Evolutionary conservation across 2,113 vertebrate species (phyloP).

Genomic region (Hypanus sabinus): DNA sequence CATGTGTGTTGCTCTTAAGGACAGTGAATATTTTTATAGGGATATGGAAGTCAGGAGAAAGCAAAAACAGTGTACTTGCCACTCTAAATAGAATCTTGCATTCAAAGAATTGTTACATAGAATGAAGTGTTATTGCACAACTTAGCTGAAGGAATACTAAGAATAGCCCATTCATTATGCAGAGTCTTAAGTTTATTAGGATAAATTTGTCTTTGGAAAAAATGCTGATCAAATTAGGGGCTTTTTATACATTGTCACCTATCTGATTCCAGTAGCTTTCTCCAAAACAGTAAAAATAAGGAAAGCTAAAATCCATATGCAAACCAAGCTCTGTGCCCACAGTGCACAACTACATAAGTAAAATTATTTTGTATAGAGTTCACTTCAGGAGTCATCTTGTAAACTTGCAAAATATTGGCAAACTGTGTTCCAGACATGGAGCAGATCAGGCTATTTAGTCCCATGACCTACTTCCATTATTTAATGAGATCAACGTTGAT

Average conservation of each 20-base stretch:
- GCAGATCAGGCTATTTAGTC: no score
- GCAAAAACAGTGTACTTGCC: not conserved
- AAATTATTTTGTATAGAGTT: not conserved
- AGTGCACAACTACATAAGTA: not conserved
- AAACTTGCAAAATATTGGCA: not conserved
- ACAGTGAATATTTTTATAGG: not conserved
- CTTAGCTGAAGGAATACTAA: not conserved
- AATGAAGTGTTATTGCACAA: not conserved
- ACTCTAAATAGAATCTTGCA: not conserved
- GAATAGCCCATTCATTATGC: not conserved
- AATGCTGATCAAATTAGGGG: not conserved
- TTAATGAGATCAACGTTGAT: no score
- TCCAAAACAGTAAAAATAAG: not conserved
- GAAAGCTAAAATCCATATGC: not conserved
- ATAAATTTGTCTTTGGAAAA: not conserved
- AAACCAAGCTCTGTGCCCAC: not conserved
- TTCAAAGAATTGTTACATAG: not conserved
- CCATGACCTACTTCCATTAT: no score
- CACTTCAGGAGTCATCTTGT: not conserved
- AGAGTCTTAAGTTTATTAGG: not conserved
- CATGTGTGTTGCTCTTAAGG: not conserved
- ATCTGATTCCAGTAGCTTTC: not conserved
- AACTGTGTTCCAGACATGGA: no score
- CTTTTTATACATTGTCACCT: no score
- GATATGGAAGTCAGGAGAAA: not conserved